These are phyloP conservation scores for Pelagia noctiluca DNA, from an alignment of 30 jellyfish, hydroid and myxozoan species.

Conservation along the genomic window DNA sequence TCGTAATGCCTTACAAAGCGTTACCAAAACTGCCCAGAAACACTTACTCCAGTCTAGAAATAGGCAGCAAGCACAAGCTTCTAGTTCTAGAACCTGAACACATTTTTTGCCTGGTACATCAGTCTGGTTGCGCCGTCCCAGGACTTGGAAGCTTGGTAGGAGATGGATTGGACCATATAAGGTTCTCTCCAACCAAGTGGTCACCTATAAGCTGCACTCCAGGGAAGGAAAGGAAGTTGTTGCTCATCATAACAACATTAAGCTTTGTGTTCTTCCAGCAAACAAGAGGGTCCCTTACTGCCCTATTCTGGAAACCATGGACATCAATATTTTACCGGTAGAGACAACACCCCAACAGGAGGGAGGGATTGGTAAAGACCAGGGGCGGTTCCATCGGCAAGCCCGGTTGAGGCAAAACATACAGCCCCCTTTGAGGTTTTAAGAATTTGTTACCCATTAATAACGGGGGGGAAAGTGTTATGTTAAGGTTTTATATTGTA, in stretches of 20 bases:
- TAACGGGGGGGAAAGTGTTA: neutral
- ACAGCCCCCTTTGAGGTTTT: neutral
- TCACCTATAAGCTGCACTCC: neutral
- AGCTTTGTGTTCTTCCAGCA: neutral
- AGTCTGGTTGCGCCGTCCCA: slow-evolving; percentile 32
- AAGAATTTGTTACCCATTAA: neutral
- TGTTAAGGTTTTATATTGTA: too few relatives aligned
- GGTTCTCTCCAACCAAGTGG: slow-evolving; percentile 7
- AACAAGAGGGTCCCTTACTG: neutral
- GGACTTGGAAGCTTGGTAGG: slow-evolving; percentile 17
- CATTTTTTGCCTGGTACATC: neutral
- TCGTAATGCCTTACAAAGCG: neutral
- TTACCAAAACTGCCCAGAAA: neutral
- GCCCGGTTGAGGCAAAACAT: neutral
- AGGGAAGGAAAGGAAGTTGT: neutral
- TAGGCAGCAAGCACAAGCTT: neutral
- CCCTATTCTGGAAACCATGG: neutral
- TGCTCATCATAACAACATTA: neutral
- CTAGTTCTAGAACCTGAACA: neutral
- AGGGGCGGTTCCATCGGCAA: neutral
- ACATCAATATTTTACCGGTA: too few relatives aligned
- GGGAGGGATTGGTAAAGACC: neutral
- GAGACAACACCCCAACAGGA: too few relatives aligned
- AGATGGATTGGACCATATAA: slow-evolving; percentile 23
- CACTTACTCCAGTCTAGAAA: neutral